These are phyloP conservation scores for Temnopleurus reevesii DNA, from an alignment of 53 echinoderm and acorn worm genomes.

Conservation along the genomic window DNA sequence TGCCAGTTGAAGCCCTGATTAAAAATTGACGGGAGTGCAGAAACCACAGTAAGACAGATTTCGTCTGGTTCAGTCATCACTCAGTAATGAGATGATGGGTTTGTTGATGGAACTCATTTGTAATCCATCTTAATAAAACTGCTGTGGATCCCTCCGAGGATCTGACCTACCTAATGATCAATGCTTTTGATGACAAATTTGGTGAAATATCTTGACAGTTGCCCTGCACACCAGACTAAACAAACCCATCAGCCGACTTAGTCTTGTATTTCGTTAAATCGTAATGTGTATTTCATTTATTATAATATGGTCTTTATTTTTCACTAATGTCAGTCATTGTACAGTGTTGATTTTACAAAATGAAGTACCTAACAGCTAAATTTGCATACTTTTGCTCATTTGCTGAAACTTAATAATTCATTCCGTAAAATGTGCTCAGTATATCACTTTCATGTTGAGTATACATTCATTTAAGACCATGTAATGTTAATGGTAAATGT, in stretches of 20 bases:
- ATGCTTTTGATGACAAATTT: not conserved
- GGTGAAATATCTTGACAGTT: not conserved
- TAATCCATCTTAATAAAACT: not conserved
- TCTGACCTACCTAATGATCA: not conserved
- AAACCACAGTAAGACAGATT: not conserved
- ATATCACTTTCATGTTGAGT: too few relatives aligned
- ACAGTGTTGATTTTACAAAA: not conserved
- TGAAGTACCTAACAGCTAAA: too few relatives aligned
- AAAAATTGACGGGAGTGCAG: conserved; percentile 13
- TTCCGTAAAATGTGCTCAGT: too few relatives aligned
- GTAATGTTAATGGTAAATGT: too few relatives aligned
- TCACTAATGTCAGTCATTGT: not conserved
- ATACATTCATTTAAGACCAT: too few relatives aligned
- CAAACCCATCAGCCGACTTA: too few relatives aligned
- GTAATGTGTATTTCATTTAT: not conserved
- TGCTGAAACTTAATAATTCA: not conserved
- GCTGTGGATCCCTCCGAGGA: not conserved
- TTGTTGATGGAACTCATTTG: not conserved
- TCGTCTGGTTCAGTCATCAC: not conserved
- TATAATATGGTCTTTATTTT: not conserved
- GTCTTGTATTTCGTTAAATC: not conserved
- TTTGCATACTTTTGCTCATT: not conserved
- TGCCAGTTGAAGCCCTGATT: not conserved
- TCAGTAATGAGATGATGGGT: conserved; percentile 28
- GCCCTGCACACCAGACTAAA: not conserved